Conservation (phyloP, 2,888 invertebrate genomes). For the Drosophila stalkeri region DNA sequence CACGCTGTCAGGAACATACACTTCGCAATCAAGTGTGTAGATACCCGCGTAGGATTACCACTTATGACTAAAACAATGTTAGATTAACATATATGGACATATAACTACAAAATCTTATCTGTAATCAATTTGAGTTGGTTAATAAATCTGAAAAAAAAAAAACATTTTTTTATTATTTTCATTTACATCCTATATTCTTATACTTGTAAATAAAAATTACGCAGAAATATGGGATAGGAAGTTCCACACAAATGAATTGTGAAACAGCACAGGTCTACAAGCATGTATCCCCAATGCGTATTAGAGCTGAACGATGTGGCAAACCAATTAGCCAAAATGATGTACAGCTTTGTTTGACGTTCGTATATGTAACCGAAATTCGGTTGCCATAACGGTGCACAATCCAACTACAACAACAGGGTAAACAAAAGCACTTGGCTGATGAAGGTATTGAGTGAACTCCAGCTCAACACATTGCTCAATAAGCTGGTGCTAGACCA, state of each 20-base stretch:
- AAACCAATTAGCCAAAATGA: slow-evolving; percentile 15
- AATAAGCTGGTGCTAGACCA: not conserved
- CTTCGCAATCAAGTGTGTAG: slow-evolving; percentile 3
- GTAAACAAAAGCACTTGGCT: not conserved
- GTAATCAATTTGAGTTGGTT: not conserved
- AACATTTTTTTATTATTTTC: too few species aligned
- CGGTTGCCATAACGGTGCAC: not conserved
- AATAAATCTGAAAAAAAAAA: not conserved
- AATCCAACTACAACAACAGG: not conserved
- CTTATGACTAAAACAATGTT: not conserved
- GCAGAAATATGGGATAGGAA: not conserved
- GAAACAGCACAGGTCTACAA: not conserved
- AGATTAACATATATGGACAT: not conserved
- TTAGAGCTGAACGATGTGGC: not conserved
- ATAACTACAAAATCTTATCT: not conserved
- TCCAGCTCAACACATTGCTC: not conserved
- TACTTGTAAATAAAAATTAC: not conserved
- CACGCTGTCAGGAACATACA: not conserved
- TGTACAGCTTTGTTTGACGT: not conserved
- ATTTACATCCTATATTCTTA: too few species aligned
- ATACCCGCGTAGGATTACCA: not conserved
- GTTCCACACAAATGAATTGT: too few species aligned
- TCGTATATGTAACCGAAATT: too few species aligned
- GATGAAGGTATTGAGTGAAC: not conserved
- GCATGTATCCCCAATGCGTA: not conserved